Evolutionary conservation across 1,140 invertebrate genomes (phyloP).

Genomic region (Drosophila ananassae): DNA sequence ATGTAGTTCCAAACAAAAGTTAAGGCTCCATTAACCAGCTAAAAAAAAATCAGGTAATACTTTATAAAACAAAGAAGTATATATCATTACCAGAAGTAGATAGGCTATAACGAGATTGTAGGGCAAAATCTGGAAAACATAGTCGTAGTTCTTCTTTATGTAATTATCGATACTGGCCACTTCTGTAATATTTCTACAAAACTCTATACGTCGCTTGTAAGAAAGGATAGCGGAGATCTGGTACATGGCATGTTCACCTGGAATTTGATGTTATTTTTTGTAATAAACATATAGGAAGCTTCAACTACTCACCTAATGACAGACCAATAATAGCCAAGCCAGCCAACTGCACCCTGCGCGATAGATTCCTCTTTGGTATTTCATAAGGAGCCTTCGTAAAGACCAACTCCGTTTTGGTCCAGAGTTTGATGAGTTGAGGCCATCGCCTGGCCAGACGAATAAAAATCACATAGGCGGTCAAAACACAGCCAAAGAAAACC

Average conservation of each 20-base stretch:
- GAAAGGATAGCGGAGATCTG: slow-evolving; percentile 46
- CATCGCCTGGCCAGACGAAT: slow-evolving; percentile 60
- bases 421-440: slow-evolving; percentile 66
- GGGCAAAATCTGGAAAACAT: slow-evolving; percentile 65
- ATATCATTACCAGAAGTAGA: slow-evolving; percentile 52
- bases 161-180: slow-evolving; percentile 58
- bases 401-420: slow-evolving; percentile 63
- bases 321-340: slow-evolving; percentile 59
- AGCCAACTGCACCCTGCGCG: slow-evolving; percentile 57
- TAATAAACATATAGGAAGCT: too few relatives aligned
- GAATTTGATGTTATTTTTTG: not conserved
- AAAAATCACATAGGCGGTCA: slow-evolving; percentile 55
- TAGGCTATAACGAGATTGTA: slow-evolving; percentile 38
- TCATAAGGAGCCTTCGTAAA: slow-evolving; percentile 70
- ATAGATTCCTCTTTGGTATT: slow-evolving; percentile 41
- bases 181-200: slow-evolving; percentile 48
- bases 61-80: not conserved
- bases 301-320: slow-evolving; percentile 40
- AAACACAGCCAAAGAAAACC: slow-evolving; percentile 61
- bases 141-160: slow-evolving; percentile 59
- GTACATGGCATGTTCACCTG: slow-evolving; percentile 69
- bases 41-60: not conserved
- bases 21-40: slow-evolving; percentile 66
- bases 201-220: slow-evolving; percentile 30
- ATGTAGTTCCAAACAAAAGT: slow-evolving; percentile 90